Conservation (phyloP, 2,113 vertebrate species). For the Myotis yumanensis region DNA sequence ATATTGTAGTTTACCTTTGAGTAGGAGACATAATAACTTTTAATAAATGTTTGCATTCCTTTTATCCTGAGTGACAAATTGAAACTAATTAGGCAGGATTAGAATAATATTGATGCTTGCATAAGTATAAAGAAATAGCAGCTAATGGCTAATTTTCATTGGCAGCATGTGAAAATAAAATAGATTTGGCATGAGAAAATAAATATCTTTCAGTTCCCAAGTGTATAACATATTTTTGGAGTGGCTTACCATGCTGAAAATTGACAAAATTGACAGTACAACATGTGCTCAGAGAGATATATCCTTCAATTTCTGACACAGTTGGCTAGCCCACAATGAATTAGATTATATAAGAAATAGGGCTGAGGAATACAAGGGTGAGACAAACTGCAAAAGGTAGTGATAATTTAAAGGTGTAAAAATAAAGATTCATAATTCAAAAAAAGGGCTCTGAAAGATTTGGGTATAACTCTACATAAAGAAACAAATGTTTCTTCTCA, state of each 20-base stretch:
- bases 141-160: conserved; percentile 72
- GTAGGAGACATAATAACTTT: conserved; percentile 56
- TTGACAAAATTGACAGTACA: conserved; percentile 65
- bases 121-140: conserved; percentile 63
- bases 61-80: conserved; percentile 76
- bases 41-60: conserved; percentile 72
- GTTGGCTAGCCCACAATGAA: conserved; percentile 24
- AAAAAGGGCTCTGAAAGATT: background rate
- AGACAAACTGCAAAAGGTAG: conserved; percentile 34
- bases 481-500: background rate
- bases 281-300: conserved; percentile 67
- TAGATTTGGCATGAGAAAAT: conserved; percentile 76
- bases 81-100: conserved; percentile 78
- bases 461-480: background rate
- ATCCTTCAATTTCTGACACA: conserved; percentile 35
- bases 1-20: conserved; percentile 49
- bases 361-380: conserved; percentile 27
- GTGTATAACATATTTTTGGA: conserved; percentile 67
- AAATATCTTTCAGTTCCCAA: conserved; percentile 65
- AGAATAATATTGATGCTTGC: conserved; percentile 71
- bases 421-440: background rate
- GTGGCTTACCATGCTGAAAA: conserved; percentile 49
- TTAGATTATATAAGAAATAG: conserved; percentile 53
- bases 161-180: conserved; percentile 76
- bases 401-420: background rate